Percentiles rank a stretch among this genome's conserved stretches.
These are phyloP conservation scores for Aphelinus atriplicis DNA, from an alignment of 1,140 invertebrate genomes.

Conservation along the genomic window DNA sequence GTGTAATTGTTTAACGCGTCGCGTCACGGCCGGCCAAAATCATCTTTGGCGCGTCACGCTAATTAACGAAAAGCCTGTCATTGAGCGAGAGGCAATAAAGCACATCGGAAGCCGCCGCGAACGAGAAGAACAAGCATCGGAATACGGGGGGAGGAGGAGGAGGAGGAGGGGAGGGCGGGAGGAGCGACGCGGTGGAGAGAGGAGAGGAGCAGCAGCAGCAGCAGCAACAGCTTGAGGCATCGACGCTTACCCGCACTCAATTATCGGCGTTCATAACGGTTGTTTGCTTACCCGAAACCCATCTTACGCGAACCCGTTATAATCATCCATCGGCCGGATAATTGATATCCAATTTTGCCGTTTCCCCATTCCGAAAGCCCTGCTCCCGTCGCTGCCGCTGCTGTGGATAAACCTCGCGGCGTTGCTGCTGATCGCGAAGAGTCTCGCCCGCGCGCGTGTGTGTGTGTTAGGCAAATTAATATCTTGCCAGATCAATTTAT, in stretches of 20 bases:
- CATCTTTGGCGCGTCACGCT: neutral
- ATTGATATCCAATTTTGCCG: constrained; percentile 41
- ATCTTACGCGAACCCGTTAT: constrained; percentile 40
- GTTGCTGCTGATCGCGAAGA: neutral
- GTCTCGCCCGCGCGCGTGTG: neutral
- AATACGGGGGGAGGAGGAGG: neutral
- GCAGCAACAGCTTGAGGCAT: constrained; percentile 6
- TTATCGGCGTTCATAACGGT: constrained; percentile 37
- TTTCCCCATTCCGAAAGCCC: constrained; percentile 30
- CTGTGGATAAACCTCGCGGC: constrained; percentile 25
- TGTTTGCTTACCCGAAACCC: constrained; percentile 37
- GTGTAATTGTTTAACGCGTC: too few relatives aligned
- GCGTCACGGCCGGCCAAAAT: neutral
- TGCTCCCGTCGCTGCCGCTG: constrained; percentile 3
- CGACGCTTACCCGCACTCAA: constrained; percentile 32
- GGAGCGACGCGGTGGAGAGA: neutral
- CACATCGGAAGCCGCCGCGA: neutral
- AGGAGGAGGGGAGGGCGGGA: neutral
- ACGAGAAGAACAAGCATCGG: neutral
- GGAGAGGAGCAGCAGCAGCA: neutral
- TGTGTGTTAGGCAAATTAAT: constrained; percentile 41
- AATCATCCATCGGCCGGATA: constrained; percentile 35
- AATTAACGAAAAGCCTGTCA: constrained; percentile 4
- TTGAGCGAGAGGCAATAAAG: neutral
- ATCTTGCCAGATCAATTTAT: constrained; percentile 40